Percentiles rank a stretch among this genome's conserved stretches.
These are phyloP conservation scores for Prosopocoilus inquinatus DNA, from an alignment of 2,888 invertebrate species.

Conservation along the genomic window DNA sequence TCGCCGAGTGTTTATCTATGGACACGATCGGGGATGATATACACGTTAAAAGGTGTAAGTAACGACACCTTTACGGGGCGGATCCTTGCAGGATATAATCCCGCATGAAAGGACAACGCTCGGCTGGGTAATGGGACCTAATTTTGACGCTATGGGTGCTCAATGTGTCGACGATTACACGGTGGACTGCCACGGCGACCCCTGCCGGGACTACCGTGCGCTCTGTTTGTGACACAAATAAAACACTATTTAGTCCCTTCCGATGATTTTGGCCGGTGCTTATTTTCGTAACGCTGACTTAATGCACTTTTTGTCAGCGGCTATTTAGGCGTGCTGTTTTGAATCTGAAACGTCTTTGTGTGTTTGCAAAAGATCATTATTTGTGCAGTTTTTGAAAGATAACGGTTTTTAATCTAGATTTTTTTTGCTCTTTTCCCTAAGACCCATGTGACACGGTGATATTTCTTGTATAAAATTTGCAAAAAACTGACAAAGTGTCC, in stretches of 20 bases:
- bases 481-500: too few relatives aligned
- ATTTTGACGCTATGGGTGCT: conserved; percentile 44
- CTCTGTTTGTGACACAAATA: conserved; percentile 20
- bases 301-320: conserved; percentile 11
- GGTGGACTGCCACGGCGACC: conserved; percentile 28
- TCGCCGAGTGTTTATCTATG: conserved; percentile 28
- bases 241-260: conserved; percentile 13
- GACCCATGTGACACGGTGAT: too few relatives aligned
- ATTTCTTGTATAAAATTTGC: too few relatives aligned
- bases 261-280: conserved; percentile 4
- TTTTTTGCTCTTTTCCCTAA: too few relatives aligned
- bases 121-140: conserved; percentile 43
- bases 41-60: conserved; percentile 32
- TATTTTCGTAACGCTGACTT: conserved; percentile 10
- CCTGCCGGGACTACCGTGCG: conserved; percentile 28
- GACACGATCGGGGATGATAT: conserved; percentile 29
- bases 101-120: conserved; percentile 39
- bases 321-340: conserved; percentile 7
- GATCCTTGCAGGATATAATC: conserved; percentile 35
- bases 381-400: too few relatives aligned
- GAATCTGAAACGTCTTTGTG: not conserved
- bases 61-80: conserved; percentile 33
- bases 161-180: conserved; percentile 33
- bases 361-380: too few relatives aligned
- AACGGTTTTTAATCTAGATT: too few relatives aligned